Evolutionary conservation across 92 coral and sea anemone species (phyloP), one percentile per base, ranked within the genome.

Genomic region (Montipora capitata): DNA sequence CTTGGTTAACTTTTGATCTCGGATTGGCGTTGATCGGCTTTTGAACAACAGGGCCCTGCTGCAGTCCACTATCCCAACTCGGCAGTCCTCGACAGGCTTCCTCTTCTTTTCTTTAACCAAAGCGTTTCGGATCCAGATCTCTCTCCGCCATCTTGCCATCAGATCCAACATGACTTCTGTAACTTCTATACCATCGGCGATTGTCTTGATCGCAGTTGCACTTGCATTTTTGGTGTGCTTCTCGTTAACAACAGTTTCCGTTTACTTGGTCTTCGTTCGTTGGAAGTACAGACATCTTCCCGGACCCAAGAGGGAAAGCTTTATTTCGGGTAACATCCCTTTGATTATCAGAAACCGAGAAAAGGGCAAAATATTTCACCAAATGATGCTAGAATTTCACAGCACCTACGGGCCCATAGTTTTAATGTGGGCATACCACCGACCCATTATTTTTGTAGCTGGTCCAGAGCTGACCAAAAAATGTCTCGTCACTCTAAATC

Each of bases 401-500:
- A 44, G 39, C 4, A 14, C 61, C 20, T 58, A 88, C 78, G 95
- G 97, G 0, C 74, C 87, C 1, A 76, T 86, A 2, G 72, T 61
- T 6, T 67, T 93, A 8, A 52, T 90, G 57, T 95, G 94, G 94
- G 62, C 80, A 11, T 93, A 78, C 59, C 92, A 90, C 48, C 57
- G 39, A 0, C 88, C 96, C 4, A 4, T 90, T 15, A 77, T 86
- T 57, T 10, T 57, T 38, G 92, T 90, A 7, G 49, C 86, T 27
- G 95, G 81, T 71, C 94, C 94, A 13, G 94, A 95, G 16, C n/a
- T 81, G 51, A 76, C 74, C 3, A 88, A 79, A 69, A 90, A 93
- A 85, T 76, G 90, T 35, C 63, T 89, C 8, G 38, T 94, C 4
- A 84, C 91, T 15, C 78, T 78, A 3, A 95, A 95, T 71, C 56